Evolutionary conservation across 64 coral and sea anemone species (phyloP).

Genomic region (Platygyra sinensis): DNA sequence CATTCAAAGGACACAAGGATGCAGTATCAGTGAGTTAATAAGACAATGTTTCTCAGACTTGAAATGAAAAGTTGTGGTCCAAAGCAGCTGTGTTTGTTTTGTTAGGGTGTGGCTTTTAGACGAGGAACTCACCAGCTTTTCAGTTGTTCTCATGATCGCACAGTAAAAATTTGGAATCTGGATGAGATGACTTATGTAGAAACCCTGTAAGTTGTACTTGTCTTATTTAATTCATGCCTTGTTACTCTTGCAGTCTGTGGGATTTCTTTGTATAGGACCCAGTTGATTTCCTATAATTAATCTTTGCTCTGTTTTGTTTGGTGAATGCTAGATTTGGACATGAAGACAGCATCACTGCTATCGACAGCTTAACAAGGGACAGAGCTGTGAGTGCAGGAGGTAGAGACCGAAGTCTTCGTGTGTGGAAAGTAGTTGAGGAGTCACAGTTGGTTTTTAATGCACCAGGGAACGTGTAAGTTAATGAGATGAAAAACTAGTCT

Average conservation of each 20-base stretch:
- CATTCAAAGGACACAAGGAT: slow-evolving; percentile 95
- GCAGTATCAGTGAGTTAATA: slow-evolving; percentile 80
- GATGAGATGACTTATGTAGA: slow-evolving; percentile 99
- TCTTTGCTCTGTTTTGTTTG: neutral
- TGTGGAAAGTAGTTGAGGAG: slow-evolving; percentile 95
- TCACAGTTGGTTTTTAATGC: slow-evolving; percentile 93
- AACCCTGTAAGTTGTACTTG: slow-evolving; percentile 99
- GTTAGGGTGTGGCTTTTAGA: slow-evolving; percentile 91
- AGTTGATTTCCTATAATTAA: neutral
- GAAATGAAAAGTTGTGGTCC: neutral
- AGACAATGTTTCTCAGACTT: neutral
- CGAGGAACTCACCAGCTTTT: slow-evolving; percentile 92
- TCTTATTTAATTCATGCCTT: neutral
- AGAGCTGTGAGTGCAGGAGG: slow-evolving; percentile 88
- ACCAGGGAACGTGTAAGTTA: slow-evolving; percentile 54
- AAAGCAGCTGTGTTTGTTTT: slow-evolving; percentile 2
- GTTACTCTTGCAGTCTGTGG: too few relatives aligned
- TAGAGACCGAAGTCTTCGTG: slow-evolving; percentile 82
- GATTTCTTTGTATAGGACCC: too few relatives aligned
- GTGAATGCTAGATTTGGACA: slow-evolving; percentile 75
- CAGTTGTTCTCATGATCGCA: slow-evolving; percentile 88
- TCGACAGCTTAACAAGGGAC: slow-evolving; percentile 86
- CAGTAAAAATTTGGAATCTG: slow-evolving; percentile 96
- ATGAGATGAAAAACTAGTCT: neutral
- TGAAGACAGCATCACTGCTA: slow-evolving; percentile 84